Base-by-base conservation (phyloP, 2,888 invertebrate genomes). In the Steinernema hermaphroditum region DNA sequence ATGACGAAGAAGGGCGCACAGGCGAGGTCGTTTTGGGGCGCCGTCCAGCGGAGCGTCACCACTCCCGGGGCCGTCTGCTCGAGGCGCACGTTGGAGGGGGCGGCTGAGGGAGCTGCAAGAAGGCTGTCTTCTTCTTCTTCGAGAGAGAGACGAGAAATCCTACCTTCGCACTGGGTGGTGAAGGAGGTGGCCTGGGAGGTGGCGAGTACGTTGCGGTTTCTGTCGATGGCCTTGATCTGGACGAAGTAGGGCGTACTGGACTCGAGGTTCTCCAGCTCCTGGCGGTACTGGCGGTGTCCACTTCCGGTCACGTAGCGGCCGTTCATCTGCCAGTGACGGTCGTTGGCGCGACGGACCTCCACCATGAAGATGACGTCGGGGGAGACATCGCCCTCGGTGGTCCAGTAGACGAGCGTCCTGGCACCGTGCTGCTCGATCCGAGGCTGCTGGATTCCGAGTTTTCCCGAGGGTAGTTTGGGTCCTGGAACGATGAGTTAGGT, bases 1-100 rank as follows among this genome's bases (percentile, higher is more conserved):
- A 85, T 80, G 73, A 82, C 78, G 77, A 85, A 85, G 74, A 82
- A 83, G 2, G 82, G 77, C 68, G 80, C 79, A 43, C 85, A 85
- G 62, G 79, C 77, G 41, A 73, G 69, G 68, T 76, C 75, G 57
- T 32, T 24, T 83, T 81, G 29, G 77, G 83, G 82, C 14, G 80
- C 80, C 12, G 76, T 50, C 81, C 81, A 80, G 19, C 77, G 75
- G n/a, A 80, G 70, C 12, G 72, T 68, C 43, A 80, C 73, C 22
- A 68, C 37, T 24, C 71, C 32, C 19, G 71, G 72, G 24, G 57
- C 54, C 12, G 68, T 22, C 2, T 69, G 68, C 12, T 71, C 68
- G 37, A 81, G 72, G 41, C 44, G 50, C 19, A 75, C 78, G 44
- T 76, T 69, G 6, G 62, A 9, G 2, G 79, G 79, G 1, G 81